Base-by-base conservation (phyloP, 2,888 invertebrate species). In the Trimorus sp. region DNA sequence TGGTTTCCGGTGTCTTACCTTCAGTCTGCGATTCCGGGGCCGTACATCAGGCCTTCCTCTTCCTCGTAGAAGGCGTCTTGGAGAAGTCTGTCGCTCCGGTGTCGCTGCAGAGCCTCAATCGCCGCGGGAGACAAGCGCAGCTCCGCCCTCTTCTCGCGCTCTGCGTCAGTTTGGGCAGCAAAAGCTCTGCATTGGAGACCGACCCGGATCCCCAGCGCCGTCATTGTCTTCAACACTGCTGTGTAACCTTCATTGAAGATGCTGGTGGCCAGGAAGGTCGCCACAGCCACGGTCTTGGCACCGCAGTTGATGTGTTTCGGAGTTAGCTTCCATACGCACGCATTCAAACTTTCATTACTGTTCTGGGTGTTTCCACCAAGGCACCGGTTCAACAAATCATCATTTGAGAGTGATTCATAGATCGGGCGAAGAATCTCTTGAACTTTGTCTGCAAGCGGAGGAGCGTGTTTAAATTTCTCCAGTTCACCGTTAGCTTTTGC, bases 351-450 rank as follows among this genome's bases (percentile, higher is more conserved):
- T 8, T 53, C 53, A n/a, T 48, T 48, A 3, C 4, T 4, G 9
- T 48, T 48, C 9, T 48, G 48, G 48, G 48, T 48, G 14, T 48
- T 48, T 7, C 48, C 48, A n/a, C 48, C 48, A 4, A 48, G 9
- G 16, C 53, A 53, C 8, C 53, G 14, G 7, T 3, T 16, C 53
- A 53, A 5, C 53, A 53, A 14, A 16, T 53, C 11, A 12, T 56
- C 56, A 36, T 36, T 12, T 4, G 56, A 36, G 3, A 56, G n/a
- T 26, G 56, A 11, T 37, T 56, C 36, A 56, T 56, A 56, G 7
- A 62, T 16, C 7, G 62, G 45, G 16, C 45, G 42, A 58, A 84
- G 60, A 45, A 51, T 45, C 15, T 75, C 36, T 58, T 81, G 68
- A 14, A 82, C 66, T 8, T 60, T 59, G 11, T 62, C 45, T 36